These are phyloP conservation scores for Aptenodytes patagonicus DNA, from an alignment of 2,113 vertebrate species.

Conservation along the genomic window DNA sequence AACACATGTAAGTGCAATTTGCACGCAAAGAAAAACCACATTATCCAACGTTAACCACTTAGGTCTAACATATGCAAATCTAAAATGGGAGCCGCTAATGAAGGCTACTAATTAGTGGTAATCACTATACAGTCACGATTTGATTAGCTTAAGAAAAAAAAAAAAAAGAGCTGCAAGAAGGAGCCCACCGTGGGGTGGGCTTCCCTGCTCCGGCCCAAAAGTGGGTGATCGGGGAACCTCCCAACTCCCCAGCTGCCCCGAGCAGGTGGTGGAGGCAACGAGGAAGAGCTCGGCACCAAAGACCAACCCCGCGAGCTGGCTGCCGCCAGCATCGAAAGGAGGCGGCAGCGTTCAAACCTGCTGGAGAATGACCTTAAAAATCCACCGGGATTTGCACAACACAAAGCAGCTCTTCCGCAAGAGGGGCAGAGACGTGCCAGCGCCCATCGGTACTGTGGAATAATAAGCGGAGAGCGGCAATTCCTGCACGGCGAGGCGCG, in stretches of 20 bases:
- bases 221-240: not conserved
- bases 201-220: not conserved
- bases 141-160: not conserved
- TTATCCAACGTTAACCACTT: conserved; percentile 15
- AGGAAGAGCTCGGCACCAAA: not conserved
- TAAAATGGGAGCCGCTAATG: conserved; percentile 25
- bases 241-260: not conserved
- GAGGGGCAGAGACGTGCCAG: not conserved
- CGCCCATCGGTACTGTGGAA: not conserved
- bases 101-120: conserved; percentile 37
- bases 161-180: not conserved
- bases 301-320: not conserved
- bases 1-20: not conserved
- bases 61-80: conserved; percentile 16
- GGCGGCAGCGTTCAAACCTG: not conserved
- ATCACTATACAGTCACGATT: not conserved
- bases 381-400: not conserved
- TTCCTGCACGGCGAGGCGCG: rapidly evolving
- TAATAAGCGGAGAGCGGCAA: not conserved
- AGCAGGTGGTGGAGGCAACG: not conserved
- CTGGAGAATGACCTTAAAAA: not conserved
- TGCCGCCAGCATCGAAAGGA: not conserved
- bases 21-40: not conserved
- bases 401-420: not conserved
- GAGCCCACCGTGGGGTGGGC: not conserved